These are phyloP conservation scores for Drosophila algonquin DNA, from an alignment of 2,888 invertebrate species.

Conservation along the genomic window DNA sequence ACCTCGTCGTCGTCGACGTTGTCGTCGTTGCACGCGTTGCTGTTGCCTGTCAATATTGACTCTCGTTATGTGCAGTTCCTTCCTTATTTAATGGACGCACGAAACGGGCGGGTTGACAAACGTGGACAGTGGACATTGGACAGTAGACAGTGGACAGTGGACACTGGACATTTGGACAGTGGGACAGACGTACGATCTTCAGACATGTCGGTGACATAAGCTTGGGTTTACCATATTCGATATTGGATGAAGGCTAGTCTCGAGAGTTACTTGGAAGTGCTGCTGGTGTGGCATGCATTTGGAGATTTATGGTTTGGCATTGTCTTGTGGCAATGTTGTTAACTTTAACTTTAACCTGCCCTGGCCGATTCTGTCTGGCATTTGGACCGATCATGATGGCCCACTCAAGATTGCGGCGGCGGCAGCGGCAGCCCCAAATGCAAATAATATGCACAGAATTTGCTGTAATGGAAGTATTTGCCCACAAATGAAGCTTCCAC, in stretches of 20 bases:
- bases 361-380: constrained; percentile 41
- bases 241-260: constrained; percentile 72
- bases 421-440: constrained; percentile 40
- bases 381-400: constrained; percentile 65
- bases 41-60: constrained; percentile 79
- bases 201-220: constrained; percentile 77
- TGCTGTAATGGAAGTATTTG: constrained; percentile 63
- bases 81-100: constrained; percentile 79
- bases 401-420: constrained; percentile 53
- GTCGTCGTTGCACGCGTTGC: constrained; percentile 70
- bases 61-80: constrained; percentile 78
- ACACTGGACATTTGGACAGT: constrained; percentile 23
- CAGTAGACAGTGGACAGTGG: constrained; percentile 29
- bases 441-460: constrained; percentile 72
- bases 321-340: constrained; percentile 71
- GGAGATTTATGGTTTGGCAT: constrained; percentile 78
- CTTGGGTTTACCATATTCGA: constrained; percentile 76
- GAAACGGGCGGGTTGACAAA: constrained; percentile 49
- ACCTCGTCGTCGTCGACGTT: constrained; percentile 5
- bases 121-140: constrained; percentile 26
- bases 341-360: constrained; percentile 50
- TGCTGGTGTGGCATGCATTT: constrained; percentile 77
- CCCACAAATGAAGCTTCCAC: not conserved
- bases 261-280: constrained; percentile 75
- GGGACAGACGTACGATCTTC: constrained; percentile 51